These are phyloP conservation scores for Ophion slaviceki DNA, from an alignment of 2,888 invertebrate species.

Conservation along the genomic window DNA sequence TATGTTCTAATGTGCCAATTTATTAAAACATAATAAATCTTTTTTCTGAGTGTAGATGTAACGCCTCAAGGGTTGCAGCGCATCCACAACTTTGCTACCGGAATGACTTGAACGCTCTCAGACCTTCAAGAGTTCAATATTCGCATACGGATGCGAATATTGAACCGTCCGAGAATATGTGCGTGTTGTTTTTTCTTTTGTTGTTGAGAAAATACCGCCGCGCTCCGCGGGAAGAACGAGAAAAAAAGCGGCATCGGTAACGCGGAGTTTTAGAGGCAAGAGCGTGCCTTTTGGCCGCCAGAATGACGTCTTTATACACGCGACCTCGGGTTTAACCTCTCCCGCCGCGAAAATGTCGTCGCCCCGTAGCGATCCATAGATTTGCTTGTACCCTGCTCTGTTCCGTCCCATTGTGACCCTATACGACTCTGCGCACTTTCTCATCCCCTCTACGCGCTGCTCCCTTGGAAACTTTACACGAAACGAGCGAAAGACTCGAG, in stretches of 20 bases:
- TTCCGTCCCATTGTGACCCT: constrained; percentile 46
- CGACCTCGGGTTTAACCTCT: constrained; percentile 71
- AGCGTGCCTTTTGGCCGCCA: constrained; percentile 72
- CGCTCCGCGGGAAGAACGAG: constrained; percentile 16
- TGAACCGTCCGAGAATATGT: constrained; percentile 7
- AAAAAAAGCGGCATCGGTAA: constrained; percentile 40
- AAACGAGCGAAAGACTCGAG: constrained; percentile 43
- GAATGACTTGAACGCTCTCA: not conserved
- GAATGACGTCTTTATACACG: constrained; percentile 80
- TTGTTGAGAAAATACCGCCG: constrained; percentile 1
- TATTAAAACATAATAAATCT: too few species aligned
- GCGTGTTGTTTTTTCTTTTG: not conserved
- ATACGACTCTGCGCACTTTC: constrained; percentile 61
- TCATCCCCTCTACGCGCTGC: constrained; percentile 38
- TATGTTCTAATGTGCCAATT: too few species aligned
- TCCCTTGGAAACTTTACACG: constrained; percentile 1
- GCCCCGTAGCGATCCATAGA: constrained; percentile 79
- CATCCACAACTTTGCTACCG: constrained; percentile 28
- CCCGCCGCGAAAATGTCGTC: constrained; percentile 81
- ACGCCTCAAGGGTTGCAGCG: constrained; percentile 23
- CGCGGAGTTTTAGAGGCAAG: constrained; percentile 63
- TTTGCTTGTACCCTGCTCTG: constrained; percentile 74
- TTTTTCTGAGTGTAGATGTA: too few species aligned
- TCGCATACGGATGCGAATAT: constrained; percentile 27
- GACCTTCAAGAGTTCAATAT: not conserved